These are phyloP conservation scores for Periophthalmodon schlosseri DNA, from an alignment of 2,113 vertebrate genomes.

Conservation along the genomic window DNA sequence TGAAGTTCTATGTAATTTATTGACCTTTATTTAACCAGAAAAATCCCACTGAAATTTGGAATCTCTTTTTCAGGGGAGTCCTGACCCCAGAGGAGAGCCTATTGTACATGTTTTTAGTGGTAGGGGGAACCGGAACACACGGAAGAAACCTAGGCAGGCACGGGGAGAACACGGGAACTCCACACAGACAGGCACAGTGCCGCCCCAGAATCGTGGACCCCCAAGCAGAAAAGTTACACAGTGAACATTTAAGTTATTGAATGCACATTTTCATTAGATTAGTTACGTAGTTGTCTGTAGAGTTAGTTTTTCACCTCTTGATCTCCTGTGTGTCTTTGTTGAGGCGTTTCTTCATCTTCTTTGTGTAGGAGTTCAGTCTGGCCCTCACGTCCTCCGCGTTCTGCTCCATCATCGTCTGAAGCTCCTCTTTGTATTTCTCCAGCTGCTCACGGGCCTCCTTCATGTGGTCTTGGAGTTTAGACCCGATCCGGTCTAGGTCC, in stretches of 20 bases:
- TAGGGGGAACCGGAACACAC: no score
- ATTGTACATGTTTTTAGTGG: no score
- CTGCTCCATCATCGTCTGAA: conserved; percentile 73
- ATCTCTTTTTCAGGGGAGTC: no score
- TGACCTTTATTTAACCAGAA: no score
- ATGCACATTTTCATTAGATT: not conserved
- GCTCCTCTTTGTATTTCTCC: conserved; percentile 68
- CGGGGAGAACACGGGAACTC: no score
- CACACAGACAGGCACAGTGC: no score
- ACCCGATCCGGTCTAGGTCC: conserved; percentile 62
- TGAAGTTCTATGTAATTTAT: no score
- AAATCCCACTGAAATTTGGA: no score
- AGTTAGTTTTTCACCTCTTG: conserved; percentile 58
- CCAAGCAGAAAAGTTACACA: no score
- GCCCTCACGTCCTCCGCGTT: conserved; percentile 62
- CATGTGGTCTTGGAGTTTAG: conserved; percentile 67
- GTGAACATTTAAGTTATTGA: not conserved
- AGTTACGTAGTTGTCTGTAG: not conserved
- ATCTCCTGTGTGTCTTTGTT: conserved; percentile 75
- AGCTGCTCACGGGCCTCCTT: conserved; percentile 53
- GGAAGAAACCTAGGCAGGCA: no score
- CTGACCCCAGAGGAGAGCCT: no score
- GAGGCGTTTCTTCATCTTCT: conserved; percentile 80
- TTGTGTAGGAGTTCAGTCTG: conserved; percentile 60
- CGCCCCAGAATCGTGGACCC: no score